Base-by-base conservation (phyloP, 1,140 invertebrate genomes). In the Lepidurus packardi region DNA sequence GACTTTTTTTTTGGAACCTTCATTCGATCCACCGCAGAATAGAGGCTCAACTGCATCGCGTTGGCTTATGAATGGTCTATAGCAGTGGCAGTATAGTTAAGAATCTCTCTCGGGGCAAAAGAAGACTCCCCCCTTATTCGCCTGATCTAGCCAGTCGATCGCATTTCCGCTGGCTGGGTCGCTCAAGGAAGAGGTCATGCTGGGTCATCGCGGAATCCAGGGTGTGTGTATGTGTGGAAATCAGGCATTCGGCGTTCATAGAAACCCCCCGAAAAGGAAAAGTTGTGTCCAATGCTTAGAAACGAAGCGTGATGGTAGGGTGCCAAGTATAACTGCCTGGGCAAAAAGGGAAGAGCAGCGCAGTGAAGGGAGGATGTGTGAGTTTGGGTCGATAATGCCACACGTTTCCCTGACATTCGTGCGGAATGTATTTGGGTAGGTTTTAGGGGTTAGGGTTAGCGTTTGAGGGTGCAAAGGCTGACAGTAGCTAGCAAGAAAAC, bases 301-400 rank as follows among this genome's bases (percentile, higher is more conserved):
- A 65, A 65, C 53, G 53, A 65, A 65, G 53, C 53, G 53, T 65
- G 53, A 65, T 65, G 53, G 53, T 21, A 65, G 53, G 45, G 53
- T 65, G 53, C 53, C 53, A 65, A 65, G 53, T 65, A 65, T 21
- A 65, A 65, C 13, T 65, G 53, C 53, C 53, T 7, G 16, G 53
- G 53, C 53, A 6, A 65, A 65, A 13, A 21, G 53, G 53, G 6
- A 21, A 16, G 16, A 21, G 9, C 16, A 65, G 53, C 3, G 53
- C 16, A 21, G 13, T n/a, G 13, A 16, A 9, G 1, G 8, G 13
- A 65, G 53, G 53, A 65, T 65, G 53, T 47, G 45, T 65, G 53
- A 65, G 53, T 65, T 34, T 16, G 53, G 53, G 53, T 65, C 53
- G 53, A 65, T 65, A 65, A 65, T 7, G 53, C 53, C 53, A 16